Base-by-base conservation (phyloP, 2,888 invertebrate genomes). In the Helleia helle region DNA sequence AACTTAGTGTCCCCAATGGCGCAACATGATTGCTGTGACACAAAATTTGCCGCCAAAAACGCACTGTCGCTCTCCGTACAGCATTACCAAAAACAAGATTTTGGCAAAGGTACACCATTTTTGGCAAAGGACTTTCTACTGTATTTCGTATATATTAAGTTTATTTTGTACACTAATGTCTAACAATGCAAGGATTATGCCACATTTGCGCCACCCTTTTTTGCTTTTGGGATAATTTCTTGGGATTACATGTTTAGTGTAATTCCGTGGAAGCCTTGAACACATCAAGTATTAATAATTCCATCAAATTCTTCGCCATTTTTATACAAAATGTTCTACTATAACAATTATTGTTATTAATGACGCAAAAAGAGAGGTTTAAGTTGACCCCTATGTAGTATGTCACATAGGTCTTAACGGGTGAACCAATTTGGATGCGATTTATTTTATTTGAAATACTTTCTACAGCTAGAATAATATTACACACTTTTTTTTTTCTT, bases 171-270 rank as follows among this genome's bases (percentile, higher is more conserved):
- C 1, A 5, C 1, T 11, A 11, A 2, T 2, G 8, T 4, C 4
- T 9, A 18, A 31, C 18, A 31, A 18, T 31, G 11, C 11, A 38
- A 29, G 38, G 43, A 46, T 49, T 52, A 50, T 34, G 37, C 34
- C 43, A 48, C 42, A 44, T 46, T 48, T 48, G 40, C 47, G 43
- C 44, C 17, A 15, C 9, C 8, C 6, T 17, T 30, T 30, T 31
- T 31, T 18, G 4, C 11, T 5, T 31, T 31, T 11, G 17, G 18
- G 31, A 31, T 31, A 31, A 31, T 31, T 18, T n/a, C n/a, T n/a
- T 18, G 4, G 17, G 31, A 17, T 31, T 31, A 14, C n/a, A n/a
- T n/a, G n/a, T n/a, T n/a, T 14, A 29, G 29, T 29, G 29, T 14
- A 29, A 29, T 29, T 29, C 14, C 8, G 8, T 15, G 30, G 18